phyloP scores from a whole-genome alignment of 2,113 vertebrate species.

The Dasyornis broadbenti region DNA sequence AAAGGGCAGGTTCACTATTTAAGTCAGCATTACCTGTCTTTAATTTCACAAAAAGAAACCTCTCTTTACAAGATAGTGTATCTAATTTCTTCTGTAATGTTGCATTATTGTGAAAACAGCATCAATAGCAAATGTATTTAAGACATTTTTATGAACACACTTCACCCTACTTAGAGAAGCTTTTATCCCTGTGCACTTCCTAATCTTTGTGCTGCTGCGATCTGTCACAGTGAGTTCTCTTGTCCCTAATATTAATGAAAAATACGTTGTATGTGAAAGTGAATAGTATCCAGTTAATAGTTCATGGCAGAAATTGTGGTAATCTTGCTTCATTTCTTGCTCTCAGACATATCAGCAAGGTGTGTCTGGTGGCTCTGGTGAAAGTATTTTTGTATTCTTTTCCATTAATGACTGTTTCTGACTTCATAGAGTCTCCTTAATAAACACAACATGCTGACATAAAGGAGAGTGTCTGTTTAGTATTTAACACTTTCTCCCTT shows the following conservation, averaged over 20 bases:
- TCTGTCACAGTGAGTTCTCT: background rate
- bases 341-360: background rate
- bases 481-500: background rate
- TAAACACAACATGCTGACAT: background rate
- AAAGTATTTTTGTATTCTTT: background rate
- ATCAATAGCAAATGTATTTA: background rate
- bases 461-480: background rate
- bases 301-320: background rate
- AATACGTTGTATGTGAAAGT: background rate
- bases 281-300: background rate
- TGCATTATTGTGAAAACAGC: background rate
- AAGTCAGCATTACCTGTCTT: conserved; percentile 40
- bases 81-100: background rate
- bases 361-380: background rate
- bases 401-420: background rate
- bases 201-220: background rate
- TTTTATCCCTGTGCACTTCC: background rate
- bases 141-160: background rate
- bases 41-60: conserved; percentile 29
- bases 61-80: background rate
- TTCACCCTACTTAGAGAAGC: background rate
- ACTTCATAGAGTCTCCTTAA: background rate
- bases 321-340: background rate
- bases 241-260: background rate
- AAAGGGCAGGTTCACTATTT: conserved; percentile 53